phyloP scores from a whole-genome alignment of 2,888 invertebrate genomes.

The Bellardia bayeri region DNA sequence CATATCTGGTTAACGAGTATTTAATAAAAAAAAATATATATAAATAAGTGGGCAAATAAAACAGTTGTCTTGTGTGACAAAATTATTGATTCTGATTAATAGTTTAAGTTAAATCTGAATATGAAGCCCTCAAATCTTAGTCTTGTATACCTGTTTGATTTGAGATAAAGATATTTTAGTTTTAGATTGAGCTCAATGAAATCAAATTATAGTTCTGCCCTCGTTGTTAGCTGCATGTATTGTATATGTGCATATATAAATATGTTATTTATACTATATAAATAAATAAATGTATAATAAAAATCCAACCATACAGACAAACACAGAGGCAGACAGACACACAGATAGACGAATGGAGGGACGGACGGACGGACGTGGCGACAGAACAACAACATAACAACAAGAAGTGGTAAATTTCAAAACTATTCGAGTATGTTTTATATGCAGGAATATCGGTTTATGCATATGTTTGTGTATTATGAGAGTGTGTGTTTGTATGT shows the following conservation, averaged over 20 bases:
- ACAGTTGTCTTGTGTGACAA: background rate
- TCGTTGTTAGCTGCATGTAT: background rate
- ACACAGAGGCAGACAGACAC: background rate
- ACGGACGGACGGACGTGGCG: background rate
- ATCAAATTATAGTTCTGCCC: background rate
- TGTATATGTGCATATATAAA: background rate
- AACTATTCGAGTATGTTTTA: slow-evolving; percentile 57
- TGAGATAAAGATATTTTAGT: too few relatives aligned
- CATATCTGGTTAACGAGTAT: slow-evolving; percentile 60
- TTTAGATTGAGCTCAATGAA: too few relatives aligned
- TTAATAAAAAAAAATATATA: slow-evolving; percentile 11
- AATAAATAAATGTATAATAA: slow-evolving; percentile 26
- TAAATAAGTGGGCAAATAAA: background rate
- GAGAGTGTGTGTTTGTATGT: background rate
- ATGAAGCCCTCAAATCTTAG: too few relatives aligned
- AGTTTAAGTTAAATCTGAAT: too few relatives aligned
- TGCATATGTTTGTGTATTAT: background rate
- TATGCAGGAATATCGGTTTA: slow-evolving; percentile 43
- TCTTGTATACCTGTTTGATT: too few relatives aligned
- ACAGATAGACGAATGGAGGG: background rate
- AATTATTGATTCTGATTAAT: background rate
- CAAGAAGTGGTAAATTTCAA: slow-evolving; percentile 59
- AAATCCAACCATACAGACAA: slow-evolving; percentile 14
- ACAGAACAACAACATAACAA: slow-evolving; percentile 21
- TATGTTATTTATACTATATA: background rate